A percentile compares a stretch with the other conserved stretches of the same genome.
phyloP scores from a whole-genome alignment of 2,113 vertebrate genomes.

The Brachypteracias leptosomus region DNA sequence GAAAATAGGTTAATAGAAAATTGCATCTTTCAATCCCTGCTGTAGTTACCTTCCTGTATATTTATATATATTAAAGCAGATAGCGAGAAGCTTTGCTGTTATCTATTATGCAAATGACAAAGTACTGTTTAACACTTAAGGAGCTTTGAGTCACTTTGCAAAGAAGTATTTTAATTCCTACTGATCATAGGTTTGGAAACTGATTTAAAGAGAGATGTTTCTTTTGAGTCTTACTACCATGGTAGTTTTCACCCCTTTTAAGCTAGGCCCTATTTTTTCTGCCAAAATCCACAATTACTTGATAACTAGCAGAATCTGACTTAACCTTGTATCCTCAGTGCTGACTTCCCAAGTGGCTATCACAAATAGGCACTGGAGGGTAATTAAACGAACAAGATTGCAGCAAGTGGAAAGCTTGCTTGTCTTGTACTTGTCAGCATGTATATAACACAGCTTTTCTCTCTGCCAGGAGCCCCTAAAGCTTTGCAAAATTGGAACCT shows the following conservation, averaged over 20 bases:
- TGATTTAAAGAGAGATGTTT: not conserved
- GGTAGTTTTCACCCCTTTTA: not conserved
- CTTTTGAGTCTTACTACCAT: not conserved
- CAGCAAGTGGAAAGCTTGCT: not conserved
- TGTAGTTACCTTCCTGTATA: not conserved
- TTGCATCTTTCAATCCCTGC: not conserved
- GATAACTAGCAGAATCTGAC: not conserved
- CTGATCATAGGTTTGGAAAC: not conserved
- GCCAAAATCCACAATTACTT: not conserved
- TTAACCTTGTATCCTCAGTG: not conserved
- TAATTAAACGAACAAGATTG: slow-evolving; percentile 23
- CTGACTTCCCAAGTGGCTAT: not conserved
- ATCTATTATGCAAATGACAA: not conserved
- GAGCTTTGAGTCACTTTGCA: not conserved
- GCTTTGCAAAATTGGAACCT: slow-evolving; percentile 47
- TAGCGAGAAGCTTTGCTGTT: not conserved
- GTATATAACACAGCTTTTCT: not conserved
- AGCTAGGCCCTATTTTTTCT: not conserved
- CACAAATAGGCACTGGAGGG: not conserved
- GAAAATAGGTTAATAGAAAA: not conserved
- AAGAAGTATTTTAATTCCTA: not conserved
- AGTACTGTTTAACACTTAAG: not conserved
- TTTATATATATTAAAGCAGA: not conserved
- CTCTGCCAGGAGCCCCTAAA: slow-evolving; percentile 7
- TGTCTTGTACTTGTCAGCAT: slow-evolving; percentile 36